phyloP scores from a whole-genome alignment of 1,140 invertebrate species.

The Frieseomelitta varia region DNA sequence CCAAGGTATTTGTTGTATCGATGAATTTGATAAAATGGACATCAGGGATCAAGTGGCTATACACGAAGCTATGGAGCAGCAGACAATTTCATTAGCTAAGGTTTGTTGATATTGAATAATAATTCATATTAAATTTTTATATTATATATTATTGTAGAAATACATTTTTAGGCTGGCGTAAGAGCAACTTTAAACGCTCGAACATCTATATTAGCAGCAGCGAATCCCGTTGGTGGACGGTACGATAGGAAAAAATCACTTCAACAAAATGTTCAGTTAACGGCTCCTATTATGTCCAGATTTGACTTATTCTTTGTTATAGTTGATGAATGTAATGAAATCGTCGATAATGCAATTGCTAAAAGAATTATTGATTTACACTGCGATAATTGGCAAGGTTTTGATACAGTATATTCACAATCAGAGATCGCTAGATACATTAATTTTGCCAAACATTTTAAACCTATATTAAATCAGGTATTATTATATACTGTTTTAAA shows the following conservation, averaged over 20 bases:
- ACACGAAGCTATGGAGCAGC: slow-evolving; percentile 99
- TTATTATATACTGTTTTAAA: slow-evolving; percentile 20
- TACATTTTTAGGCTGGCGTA: slow-evolving; percentile 91
- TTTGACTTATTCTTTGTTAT: slow-evolving; percentile 99
- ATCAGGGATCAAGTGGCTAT: slow-evolving; percentile 98
- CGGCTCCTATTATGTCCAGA: slow-evolving; percentile 99
- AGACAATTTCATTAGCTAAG: slow-evolving; percentile 99
- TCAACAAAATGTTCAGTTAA: slow-evolving; percentile 96
- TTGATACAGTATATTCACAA: slow-evolving; percentile 91
- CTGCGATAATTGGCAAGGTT: slow-evolving; percentile 88
- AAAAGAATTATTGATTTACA: slow-evolving; percentile 97
- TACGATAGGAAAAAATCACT: slow-evolving; percentile 98
- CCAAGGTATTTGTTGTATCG: slow-evolving; percentile 99
- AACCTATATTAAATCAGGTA: slow-evolving; percentile 91
- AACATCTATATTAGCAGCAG: slow-evolving; percentile 98
- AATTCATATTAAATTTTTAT: slow-evolving; percentile 10
- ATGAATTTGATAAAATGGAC: slow-evolving; percentile 99
- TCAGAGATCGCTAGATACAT: slow-evolving; percentile 97
- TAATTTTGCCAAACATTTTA: slow-evolving; percentile 97
- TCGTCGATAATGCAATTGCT: slow-evolving; percentile 97
- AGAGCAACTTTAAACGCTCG: slow-evolving; percentile 98
- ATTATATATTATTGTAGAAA: not conserved
- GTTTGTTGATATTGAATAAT: slow-evolving; percentile 72
- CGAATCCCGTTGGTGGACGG: slow-evolving; percentile 98
- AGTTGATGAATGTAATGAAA: slow-evolving; percentile 97